Conservation (phyloP, 2,113 vertebrate genomes). For the Chamaetylas fuelleborni region DNA sequence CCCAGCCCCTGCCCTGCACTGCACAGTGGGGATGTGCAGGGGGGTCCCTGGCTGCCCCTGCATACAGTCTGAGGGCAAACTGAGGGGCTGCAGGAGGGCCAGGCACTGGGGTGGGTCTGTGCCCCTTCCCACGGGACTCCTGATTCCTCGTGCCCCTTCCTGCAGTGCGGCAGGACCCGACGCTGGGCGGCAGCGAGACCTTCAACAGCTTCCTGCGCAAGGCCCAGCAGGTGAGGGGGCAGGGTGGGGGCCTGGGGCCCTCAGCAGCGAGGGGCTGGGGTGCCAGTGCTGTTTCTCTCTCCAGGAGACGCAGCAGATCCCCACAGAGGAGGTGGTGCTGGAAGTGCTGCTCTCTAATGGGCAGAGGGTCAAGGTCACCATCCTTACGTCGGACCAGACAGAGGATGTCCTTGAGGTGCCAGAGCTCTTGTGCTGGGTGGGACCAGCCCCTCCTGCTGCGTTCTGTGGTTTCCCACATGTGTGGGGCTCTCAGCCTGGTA, state of each 20-base stretch:
- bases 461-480: fast-evolving
- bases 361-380: constrained; percentile 89
- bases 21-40: too few relatives aligned
- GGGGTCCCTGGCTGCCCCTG: neutral
- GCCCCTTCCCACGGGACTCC: fast-evolving
- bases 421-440: neutral
- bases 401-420: constrained; percentile 95
- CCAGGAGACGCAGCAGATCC: constrained; percentile 97
- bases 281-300: neutral
- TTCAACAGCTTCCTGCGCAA: constrained; percentile 97
- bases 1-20: neutral
- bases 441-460: neutral
- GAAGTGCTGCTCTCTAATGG: constrained; percentile 92
- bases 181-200: constrained; percentile 89
- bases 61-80: neutral
- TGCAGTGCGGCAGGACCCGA: constrained; percentile 91
- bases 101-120: neutral
- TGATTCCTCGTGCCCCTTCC: neutral
- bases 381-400: constrained; percentile 94
- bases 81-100: neutral
- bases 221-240: constrained; percentile 88
- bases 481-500: neutral
- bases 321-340: constrained; percentile 91
- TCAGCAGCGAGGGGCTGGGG: fast-evolving
- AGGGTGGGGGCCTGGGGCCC: fast-evolving